phyloP scores from a whole-genome alignment of 2,113 vertebrate genomes.

The Malurus alboscapulatus region DNA sequence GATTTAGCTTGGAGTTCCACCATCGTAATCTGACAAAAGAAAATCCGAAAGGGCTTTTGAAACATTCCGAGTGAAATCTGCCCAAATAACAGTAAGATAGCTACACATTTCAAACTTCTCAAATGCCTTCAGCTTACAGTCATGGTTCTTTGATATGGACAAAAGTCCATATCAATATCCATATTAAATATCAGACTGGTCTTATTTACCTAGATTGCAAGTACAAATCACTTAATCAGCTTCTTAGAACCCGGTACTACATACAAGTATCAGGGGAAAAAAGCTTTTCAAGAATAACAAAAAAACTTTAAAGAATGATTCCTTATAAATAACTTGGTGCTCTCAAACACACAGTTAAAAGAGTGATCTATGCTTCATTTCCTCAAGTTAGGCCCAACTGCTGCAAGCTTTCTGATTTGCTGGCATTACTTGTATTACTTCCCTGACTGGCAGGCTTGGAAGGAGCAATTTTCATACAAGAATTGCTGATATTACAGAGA shows the following conservation, averaged over 20 bases:
- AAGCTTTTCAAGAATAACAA: neutral
- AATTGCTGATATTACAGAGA: neutral
- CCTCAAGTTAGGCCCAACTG: neutral
- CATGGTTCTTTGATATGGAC: neutral
- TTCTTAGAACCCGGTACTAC: neutral
- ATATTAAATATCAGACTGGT: neutral
- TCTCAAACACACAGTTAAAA: neutral
- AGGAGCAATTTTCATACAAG: neutral
- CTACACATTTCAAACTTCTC: neutral
- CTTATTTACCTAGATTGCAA: neutral
- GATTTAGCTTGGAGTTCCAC: neutral
- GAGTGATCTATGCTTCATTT: neutral
- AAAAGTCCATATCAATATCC: neutral
- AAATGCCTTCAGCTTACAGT: neutral
- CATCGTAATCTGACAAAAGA: neutral
- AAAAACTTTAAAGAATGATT: neutral
- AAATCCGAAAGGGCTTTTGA: neutral
- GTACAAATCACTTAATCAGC: neutral
- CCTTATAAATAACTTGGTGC: neutral
- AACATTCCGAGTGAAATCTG: neutral
- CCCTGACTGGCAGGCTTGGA: neutral
- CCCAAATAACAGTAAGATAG: neutral
- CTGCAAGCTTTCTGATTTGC: neutral
- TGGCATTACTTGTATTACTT: neutral
- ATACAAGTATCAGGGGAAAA: neutral